Base-by-base conservation (phyloP, 2,113 vertebrate species). In the Chlorodrepanis virens region DNA sequence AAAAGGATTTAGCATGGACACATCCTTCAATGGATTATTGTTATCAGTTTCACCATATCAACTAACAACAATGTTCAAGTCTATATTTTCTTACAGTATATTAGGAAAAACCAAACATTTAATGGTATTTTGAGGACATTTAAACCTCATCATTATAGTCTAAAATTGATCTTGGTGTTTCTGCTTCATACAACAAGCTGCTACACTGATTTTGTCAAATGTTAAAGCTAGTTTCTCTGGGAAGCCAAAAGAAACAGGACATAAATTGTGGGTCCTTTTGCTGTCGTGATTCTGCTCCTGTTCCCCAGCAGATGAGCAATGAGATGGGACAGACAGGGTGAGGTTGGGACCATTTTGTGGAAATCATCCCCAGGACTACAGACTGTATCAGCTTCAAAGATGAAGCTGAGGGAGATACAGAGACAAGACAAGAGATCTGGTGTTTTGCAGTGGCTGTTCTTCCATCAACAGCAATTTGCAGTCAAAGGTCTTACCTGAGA, bases 1-100 rank as follows among this genome's bases (percentile, higher is more conserved):
- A 70, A 92, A 95, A 83, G 79, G 71, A 94, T 95, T 97, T 93
- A 78, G 54, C 61, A 95, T 40, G 87, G 96, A 79, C 80, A 78
- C 72, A 90, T 94, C 65, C 70, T 61, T 87, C 83, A 84, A 37
- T 29, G 33, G 78, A 86, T 96, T 90, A 76, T 42, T 89, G 71
- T 77, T 87, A 94, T 63, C 64, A 65, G 28, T 72, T 89, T 93
- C 67, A 96, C 40, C 71, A 64, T 59, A 52, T 70, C 72, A 89
- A 42, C 39, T 42, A 88, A 84, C 21, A 74, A 47, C 28, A 39
- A 14, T n/a, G 40, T 64, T 91, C 49, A 84, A 57, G 78, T 83
- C 52, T 67, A 60, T 31, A 14, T 67, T 89, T 89, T 85, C 94
- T 78, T 54, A n/a, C 60, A 60, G 44, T 37, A 20, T 60, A 74